Percentiles rank a stretch among this genome's conserved stretches.
phyloP scores from a whole-genome alignment of 2,113 vertebrate genomes.

The Sphaerodactylus townsendi region DNA sequence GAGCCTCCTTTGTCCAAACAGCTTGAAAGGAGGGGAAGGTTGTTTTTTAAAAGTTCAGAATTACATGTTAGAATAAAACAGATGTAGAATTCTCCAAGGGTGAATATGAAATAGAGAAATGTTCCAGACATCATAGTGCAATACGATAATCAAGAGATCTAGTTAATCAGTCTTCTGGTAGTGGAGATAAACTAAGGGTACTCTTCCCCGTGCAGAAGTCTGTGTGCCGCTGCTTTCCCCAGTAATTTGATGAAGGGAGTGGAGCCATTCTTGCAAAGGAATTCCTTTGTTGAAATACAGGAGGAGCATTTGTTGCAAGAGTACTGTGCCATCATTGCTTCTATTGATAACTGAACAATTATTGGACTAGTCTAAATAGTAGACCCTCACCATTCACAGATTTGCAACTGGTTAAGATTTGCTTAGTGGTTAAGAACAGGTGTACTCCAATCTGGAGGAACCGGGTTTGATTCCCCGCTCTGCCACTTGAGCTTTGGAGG shows the following conservation, averaged over 20 bases:
- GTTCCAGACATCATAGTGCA: neutral
- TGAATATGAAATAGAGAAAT: neutral
- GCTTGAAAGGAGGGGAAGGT: neutral
- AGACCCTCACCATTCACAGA: too few species aligned
- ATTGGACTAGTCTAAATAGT: neutral
- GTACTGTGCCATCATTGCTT: conserved; percentile 7
- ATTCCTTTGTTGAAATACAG: neutral
- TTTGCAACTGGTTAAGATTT: too few species aligned
- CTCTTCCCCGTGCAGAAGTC: neutral
- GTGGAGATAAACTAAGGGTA: neutral
- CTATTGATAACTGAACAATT: neutral
- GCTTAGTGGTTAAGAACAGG: too few species aligned
- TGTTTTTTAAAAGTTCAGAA: neutral
- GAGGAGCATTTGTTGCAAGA: neutral
- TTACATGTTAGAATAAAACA: neutral
- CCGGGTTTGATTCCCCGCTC: too few species aligned
- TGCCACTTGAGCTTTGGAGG: too few species aligned
- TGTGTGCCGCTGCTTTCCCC: neutral
- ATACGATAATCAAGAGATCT: neutral
- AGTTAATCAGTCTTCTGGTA: neutral
- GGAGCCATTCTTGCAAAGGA: neutral
- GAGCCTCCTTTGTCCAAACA: neutral
- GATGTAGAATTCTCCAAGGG: neutral
- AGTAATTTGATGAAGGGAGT: neutral
- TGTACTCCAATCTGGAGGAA: too few species aligned